These are phyloP conservation scores for Rhabdornis inornatus DNA, from an alignment of 2,113 vertebrate genomes.

Conservation along the genomic window DNA sequence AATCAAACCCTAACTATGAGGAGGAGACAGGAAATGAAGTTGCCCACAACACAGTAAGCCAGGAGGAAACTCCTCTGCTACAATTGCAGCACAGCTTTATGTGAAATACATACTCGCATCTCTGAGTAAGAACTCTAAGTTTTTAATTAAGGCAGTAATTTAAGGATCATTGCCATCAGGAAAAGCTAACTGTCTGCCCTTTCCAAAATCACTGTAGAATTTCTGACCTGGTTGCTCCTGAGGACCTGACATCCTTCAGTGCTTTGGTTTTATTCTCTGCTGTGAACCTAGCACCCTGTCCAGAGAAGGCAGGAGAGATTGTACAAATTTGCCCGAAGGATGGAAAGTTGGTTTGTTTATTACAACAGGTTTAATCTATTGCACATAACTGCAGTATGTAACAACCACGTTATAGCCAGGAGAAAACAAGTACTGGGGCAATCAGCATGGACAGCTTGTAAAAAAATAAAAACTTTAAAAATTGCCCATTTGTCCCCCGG, in stretches of 20 bases:
- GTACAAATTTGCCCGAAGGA: not conserved
- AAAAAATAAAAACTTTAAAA: not conserved
- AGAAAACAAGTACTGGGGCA: not conserved
- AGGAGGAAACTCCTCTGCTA: not conserved
- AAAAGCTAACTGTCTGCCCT: not conserved
- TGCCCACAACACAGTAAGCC: not conserved
- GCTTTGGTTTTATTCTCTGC: not conserved
- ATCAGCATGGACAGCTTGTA: not conserved
- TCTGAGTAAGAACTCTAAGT: not conserved
- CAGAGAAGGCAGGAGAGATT: not conserved
- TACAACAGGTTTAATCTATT: not conserved
- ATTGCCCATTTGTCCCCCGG: not conserved
- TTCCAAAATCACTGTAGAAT: not conserved
- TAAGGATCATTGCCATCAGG: not conserved
- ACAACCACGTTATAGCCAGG: accelerated
- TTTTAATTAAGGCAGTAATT: not conserved
- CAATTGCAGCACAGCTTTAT: not conserved
- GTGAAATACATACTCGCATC: not conserved
- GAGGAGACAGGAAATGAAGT: not conserved
- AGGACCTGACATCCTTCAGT: not conserved
- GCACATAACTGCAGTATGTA: not conserved
- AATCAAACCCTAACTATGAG: not conserved
- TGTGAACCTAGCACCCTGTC: not conserved
- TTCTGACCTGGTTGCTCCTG: not conserved
- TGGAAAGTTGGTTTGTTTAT: not conserved